Conservation (phyloP, 2,888 invertebrate species). For the Athetis lepigone region DNA sequence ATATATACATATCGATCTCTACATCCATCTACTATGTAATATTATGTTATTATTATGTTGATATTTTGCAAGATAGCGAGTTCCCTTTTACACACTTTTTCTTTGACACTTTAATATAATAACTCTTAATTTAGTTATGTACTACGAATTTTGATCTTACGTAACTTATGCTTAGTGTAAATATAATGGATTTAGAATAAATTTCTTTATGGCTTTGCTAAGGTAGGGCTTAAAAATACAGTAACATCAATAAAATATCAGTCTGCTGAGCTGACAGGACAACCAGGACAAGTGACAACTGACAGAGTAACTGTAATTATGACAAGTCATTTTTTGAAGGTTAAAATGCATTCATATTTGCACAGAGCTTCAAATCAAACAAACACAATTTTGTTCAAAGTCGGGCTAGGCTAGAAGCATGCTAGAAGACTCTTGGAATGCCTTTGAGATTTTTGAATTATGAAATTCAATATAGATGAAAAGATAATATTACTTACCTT, state of each 20-base stretch:
- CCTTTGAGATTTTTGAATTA: neutral
- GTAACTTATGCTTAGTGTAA: neutral
- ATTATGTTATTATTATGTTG: neutral
- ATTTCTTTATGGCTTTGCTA: too few relatives aligned
- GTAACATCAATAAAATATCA: too few relatives aligned
- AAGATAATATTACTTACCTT: too few relatives aligned
- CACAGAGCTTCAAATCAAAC: too few relatives aligned
- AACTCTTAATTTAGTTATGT: too few relatives aligned
- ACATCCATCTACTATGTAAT: neutral
- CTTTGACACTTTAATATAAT: neutral
- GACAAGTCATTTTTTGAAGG: neutral
- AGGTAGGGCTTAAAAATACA: too few relatives aligned
- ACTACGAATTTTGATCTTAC: neutral
- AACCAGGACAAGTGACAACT: constrained; percentile 1
- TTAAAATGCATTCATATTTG: neutral
- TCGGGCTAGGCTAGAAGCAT: too few relatives aligned
- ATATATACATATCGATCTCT: constrained; percentile 1
- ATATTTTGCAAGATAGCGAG: neutral
- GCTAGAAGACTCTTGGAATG: too few relatives aligned
- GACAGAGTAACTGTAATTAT: too few relatives aligned
- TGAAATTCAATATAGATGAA: too few relatives aligned
- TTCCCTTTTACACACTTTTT: neutral
- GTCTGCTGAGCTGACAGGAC: too few relatives aligned
- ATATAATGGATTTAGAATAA: neutral
- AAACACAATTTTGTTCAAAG: too few relatives aligned